These are phyloP conservation scores for Nesoenas mayeri DNA, from an alignment of 2,113 vertebrate genomes.

Conservation along the genomic window DNA sequence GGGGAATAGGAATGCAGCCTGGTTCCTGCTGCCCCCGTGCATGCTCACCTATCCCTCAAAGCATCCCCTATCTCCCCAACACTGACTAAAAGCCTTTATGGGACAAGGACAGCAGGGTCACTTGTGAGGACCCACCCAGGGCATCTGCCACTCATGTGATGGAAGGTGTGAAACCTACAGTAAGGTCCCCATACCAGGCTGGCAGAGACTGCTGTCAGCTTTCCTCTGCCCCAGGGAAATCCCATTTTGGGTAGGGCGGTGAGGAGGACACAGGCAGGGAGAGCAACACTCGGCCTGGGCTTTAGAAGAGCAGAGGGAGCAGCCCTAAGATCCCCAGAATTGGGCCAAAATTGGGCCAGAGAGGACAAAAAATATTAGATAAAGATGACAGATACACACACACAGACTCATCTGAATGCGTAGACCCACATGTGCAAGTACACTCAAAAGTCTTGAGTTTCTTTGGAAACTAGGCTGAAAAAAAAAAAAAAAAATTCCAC, in stretches of 20 bases:
- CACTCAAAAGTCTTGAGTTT: background rate
- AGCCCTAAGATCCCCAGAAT: background rate
- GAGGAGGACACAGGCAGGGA: background rate
- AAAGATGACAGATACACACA: background rate
- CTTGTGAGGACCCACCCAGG: background rate
- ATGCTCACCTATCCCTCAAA: background rate
- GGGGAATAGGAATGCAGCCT: background rate
- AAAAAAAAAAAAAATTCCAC: background rate
- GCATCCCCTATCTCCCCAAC: background rate
- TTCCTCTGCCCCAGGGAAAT: background rate
- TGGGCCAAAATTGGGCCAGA: background rate
- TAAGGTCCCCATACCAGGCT: background rate
- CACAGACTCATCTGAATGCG: background rate
- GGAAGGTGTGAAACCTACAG: background rate
- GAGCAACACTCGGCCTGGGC: background rate
- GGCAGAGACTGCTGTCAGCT: background rate
- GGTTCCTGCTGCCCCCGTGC: background rate
- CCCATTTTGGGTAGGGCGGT: background rate
- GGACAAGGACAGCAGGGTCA: background rate
- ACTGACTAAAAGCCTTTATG: background rate
- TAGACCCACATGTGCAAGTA: background rate
- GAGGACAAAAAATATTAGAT: background rate
- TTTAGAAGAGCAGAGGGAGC: background rate
- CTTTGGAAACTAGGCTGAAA: background rate
- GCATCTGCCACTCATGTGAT: rapidly evolving